Percentiles rank a stretch among this genome's conserved stretches.
Evolutionary conservation across 2,113 vertebrate genomes (phyloP).

Genomic region (Rhynchomys soricoides): DNA sequence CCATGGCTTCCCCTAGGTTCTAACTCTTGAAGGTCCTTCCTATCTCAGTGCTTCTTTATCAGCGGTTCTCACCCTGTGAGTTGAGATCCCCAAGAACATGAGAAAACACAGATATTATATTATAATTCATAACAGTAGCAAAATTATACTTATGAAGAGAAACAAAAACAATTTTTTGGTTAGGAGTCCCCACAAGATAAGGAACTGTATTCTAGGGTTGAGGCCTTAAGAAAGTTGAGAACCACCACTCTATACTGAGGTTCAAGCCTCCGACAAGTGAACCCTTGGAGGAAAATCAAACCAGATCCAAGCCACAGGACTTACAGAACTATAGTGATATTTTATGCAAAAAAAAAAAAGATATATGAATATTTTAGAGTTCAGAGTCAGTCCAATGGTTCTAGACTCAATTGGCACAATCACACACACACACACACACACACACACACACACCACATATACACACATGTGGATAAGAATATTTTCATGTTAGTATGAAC

Average conservation of each 20-base stretch:
- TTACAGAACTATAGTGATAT: background rate
- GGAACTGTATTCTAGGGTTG: background rate
- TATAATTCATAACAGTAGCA: background rate
- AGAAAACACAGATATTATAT: background rate
- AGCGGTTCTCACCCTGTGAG: background rate
- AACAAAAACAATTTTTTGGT: background rate
- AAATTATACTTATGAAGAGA: background rate
- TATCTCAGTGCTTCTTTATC: too few species aligned
- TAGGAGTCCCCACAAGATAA: background rate
- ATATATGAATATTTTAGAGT: background rate
- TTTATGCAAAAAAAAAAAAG: constrained; percentile 39
- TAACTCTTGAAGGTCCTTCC: background rate
- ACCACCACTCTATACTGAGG: background rate
- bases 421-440: too few species aligned
- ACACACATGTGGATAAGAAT: background rate
- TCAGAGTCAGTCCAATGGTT: background rate
- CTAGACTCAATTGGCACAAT: background rate
- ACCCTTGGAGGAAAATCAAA: background rate
- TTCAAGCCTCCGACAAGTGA: background rate
- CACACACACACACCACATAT: too few species aligned
- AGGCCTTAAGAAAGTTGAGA: background rate
- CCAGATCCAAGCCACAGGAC: background rate
- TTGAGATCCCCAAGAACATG: background rate
- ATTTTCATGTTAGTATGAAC: background rate
- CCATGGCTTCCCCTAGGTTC: background rate